Percentiles rank a stretch among this genome's conserved stretches.
Conservation (phyloP, 2,888 invertebrate species). For the Hedya salicella region DNA sequence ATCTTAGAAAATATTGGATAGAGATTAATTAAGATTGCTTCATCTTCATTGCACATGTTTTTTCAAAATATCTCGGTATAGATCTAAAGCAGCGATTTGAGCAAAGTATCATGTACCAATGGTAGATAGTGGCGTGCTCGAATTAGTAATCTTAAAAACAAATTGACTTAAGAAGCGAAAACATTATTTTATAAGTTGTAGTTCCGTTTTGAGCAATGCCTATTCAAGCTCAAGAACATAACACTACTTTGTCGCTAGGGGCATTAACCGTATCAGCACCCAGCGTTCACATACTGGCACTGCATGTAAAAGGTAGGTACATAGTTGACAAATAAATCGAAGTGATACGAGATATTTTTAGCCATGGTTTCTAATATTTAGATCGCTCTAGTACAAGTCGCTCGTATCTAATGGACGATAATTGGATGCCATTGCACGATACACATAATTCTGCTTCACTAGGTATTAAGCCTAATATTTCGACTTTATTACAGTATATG, state of each 20-base stretch:
- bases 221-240: not conserved
- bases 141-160: not conserved
- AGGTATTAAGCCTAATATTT: not conserved
- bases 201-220: not conserved
- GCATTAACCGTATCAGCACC: not conserved
- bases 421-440: not conserved
- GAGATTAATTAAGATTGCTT: not conserved
- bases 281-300: no score
- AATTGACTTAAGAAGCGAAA: not conserved
- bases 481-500: not conserved
- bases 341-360: not conserved
- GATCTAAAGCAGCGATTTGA: conserved; percentile 3
- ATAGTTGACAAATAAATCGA: no score
- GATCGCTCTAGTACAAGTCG: conserved; percentile 7
- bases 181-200: not conserved
- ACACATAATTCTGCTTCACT: not conserved
- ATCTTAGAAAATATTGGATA: conserved; percentile 4
- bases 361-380: not conserved
- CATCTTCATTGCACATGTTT: not conserved
- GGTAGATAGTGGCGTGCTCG: not conserved
- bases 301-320: no score
- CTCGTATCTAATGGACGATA: not conserved
- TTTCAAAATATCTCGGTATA: not conserved
- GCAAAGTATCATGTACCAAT: conserved; percentile 8
- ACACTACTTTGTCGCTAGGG: not conserved